Evolutionary conservation across 2,113 vertebrate genomes (phyloP), one percentile per base, ranked within the genome.

Genomic region (Cyrtonyx montezumae): DNA sequence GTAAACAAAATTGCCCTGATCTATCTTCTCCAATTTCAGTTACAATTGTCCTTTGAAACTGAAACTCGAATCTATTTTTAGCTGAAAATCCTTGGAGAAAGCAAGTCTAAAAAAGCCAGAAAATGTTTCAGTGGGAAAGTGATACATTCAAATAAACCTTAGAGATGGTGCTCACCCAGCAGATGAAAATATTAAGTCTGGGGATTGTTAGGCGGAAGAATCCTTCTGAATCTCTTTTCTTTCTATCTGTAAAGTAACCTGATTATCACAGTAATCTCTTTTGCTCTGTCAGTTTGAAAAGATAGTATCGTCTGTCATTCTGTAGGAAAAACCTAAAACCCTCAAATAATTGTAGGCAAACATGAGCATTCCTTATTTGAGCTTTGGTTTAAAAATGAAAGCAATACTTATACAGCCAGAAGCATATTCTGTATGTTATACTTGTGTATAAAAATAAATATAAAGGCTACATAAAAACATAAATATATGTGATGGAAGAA

Each of bases 191-290:
- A 88, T 93, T 92, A 94, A 95, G 93, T 85, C 87, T 92, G 68
- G 82, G 58, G 65, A 84, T 85, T 93, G 90, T 84, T 96, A 87
- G 58, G 84, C 51, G 76, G 87, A 62, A 58, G 88, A 95, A 79
- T 87, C 87, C 61, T 73, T 94, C 59, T 46, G 76, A 89, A 90
- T 93, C 48, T 91, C 62, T 92, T 81, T 95, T 87, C 86, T 94
- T 53, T 73, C 80, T 65, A 36, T 79, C 58, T 53, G 75, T 69
- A 42, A 95, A 61, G 84, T 96, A 96, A 95, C 94, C 84, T 69
- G 88, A 95, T 96, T 97, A 94, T 90, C 81, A 62, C 68, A 62
- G 75, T 95, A 95, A 96, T 95, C 61, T 88, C 77, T 95, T 96
- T 94, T 96, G 88, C 86, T 86, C 82, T 88, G 90, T 94, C 96